phyloP scores from a whole-genome alignment of 2,113 vertebrate species.

The Pavo muticus region DNA sequence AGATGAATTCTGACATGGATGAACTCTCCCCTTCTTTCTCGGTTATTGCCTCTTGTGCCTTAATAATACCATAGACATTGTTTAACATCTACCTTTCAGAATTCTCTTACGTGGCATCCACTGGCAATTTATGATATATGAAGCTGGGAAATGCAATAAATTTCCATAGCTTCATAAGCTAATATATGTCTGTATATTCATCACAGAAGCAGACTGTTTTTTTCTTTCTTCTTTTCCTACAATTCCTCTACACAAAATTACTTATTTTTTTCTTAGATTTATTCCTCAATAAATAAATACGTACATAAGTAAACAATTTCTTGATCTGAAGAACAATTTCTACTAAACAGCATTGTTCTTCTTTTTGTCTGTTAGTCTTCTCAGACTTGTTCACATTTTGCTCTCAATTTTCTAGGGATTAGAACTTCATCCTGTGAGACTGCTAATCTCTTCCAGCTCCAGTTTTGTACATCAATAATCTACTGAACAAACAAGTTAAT shows the following conservation, averaged over 20 bases:
- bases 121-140: not conserved
- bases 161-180: not conserved
- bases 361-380: not conserved
- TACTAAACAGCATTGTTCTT: not conserved
- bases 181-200: not conserved
- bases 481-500: not conserved
- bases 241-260: not conserved
- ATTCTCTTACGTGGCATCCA: not conserved
- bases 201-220: not conserved
- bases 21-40: not conserved
- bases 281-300: not conserved
- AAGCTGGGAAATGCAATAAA: not conserved
- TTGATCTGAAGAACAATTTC: not conserved
- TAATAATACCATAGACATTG: not conserved
- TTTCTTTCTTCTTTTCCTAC: not conserved
- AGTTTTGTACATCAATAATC: not conserved
- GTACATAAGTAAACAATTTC: not conserved
- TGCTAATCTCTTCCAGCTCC: not conserved
- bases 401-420: not conserved
- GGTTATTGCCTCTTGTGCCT: not conserved
- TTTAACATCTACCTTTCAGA: not conserved
- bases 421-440: not conserved
- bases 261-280: not conserved
- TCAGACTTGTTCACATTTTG: not conserved
- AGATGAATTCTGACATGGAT: not conserved